Base-by-base conservation (phyloP, 2,113 vertebrate species). In the Ginglymostoma cirratum region DNA sequence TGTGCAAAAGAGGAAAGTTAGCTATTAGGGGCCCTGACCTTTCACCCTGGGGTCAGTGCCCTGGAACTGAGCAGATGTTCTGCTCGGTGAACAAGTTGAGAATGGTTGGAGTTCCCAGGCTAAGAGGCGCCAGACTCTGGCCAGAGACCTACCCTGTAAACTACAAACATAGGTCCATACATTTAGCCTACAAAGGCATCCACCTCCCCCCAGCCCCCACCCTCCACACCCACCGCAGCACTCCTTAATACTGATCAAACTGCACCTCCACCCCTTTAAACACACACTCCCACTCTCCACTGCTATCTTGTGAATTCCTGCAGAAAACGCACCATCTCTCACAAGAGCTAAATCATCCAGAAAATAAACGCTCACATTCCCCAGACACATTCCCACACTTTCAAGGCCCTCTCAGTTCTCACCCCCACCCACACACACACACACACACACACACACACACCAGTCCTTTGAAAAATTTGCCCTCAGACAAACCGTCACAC, bases 31-130 rank as follows among this genome's bases (percentile, higher is more conserved):
- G 93, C 55, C 93, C 93, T 42, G 93, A 95, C 93, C 93, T 95
- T 72, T 95, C 65, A 69, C 93, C 93, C 42, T 38, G 38, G 42
- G 93, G 93, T 95, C 93, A 95, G 38, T 95, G 93, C 93, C 93
- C 93, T 95, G 93, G 93, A 95, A 95, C 93, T 95, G 93, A 95
- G 93, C 93, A 95, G 69, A 69, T 95, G 93, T 95, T 95, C 27
- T 67, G 93, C 93, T 72, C 67, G 5, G 24, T 95, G 93, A 72
- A 45, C 93, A 70, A 95, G 93, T 95, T 95, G 93, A 72, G 67
- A 95, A 95, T 72, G 69, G 66, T 67, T 95, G 67, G 38, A 95
- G 93, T 95, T 95, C 93, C 93, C 93, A 95, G 93, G 93, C 93
- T 48, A 42, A 95, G 67, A 95, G 93, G 93, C 93, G 93, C 93